Conservation (phyloP, 2,888 invertebrate genomes). For the Gryllus longicercus region DNA sequence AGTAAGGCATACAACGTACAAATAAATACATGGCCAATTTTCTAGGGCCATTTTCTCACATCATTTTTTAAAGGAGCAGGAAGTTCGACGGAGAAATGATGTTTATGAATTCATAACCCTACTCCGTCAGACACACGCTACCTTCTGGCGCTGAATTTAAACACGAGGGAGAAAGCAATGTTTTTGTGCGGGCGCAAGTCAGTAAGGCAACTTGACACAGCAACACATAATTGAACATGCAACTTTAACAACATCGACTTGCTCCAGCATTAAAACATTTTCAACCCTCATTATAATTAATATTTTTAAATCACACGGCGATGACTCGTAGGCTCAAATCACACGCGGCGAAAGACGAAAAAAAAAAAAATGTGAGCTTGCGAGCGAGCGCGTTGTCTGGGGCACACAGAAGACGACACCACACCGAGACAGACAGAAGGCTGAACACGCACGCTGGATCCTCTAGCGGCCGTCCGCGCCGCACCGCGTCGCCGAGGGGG, state of each 20-base stretch:
- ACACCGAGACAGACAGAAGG: slow-evolving; percentile 4
- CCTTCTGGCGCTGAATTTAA: background rate
- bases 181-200: background rate
- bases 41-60: no score
- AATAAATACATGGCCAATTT: no score
- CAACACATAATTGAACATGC: background rate
- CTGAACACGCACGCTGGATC: slow-evolving; percentile 17
- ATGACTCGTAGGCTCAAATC: background rate
- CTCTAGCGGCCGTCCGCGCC: background rate
- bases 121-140: background rate
- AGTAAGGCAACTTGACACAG: background rate
- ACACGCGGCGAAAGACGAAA: background rate
- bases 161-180: background rate
- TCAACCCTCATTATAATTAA: background rate
- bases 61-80: no score
- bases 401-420: slow-evolving; percentile 17
- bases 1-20: no score
- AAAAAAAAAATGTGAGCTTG: background rate
- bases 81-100: background rate
- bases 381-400: slow-evolving; percentile 1
- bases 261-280: background rate
- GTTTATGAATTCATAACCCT: background rate
- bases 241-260: background rate
- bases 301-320: background rate
- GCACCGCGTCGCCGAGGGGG: background rate